Evolutionary conservation across 2,113 vertebrate species (phyloP).

Genomic region (Ailuropoda melanoleuca): DNA sequence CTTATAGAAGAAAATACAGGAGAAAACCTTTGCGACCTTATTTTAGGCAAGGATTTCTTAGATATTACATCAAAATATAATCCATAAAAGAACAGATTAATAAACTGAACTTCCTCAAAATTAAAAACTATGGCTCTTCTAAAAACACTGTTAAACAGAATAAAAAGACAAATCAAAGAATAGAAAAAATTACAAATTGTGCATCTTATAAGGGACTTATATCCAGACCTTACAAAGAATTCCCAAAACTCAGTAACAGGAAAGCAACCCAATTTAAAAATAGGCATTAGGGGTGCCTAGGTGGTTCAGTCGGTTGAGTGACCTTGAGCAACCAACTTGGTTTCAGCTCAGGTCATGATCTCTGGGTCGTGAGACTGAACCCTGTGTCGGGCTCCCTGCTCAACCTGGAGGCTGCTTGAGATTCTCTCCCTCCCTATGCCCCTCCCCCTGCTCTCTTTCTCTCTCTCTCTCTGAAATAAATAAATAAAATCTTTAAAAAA

Average conservation of each 20-base stretch:
- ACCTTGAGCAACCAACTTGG: not conserved
- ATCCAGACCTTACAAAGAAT: not conserved
- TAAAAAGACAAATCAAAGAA: not conserved
- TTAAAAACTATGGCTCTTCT: not conserved
- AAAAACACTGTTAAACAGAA: not conserved
- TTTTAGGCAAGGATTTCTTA: not conserved
- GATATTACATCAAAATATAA: not conserved
- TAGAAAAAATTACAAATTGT: not conserved
- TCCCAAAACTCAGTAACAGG: not conserved
- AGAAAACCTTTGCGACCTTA: not conserved
- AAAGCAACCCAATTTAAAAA: not conserved
- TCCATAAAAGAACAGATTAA: not conserved
- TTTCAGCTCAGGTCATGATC: not conserved
- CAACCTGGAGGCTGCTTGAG: not conserved
- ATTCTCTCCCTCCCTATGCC: not conserved
- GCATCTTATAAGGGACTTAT: not conserved
- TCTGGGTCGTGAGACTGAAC: not conserved
- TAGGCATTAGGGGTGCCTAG: not conserved
- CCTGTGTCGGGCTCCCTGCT: not conserved
- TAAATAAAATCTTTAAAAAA: not conserved
- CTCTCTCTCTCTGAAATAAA: not conserved
- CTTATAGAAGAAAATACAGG: not conserved
- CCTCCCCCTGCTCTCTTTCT: not conserved
- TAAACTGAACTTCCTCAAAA: not conserved
- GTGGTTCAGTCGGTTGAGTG: not conserved